Evolutionary conservation across 1,140 invertebrate species (phyloP), one percentile per base, ranked within the genome.

Genomic region (Ceratosolen fusciceps): DNA sequence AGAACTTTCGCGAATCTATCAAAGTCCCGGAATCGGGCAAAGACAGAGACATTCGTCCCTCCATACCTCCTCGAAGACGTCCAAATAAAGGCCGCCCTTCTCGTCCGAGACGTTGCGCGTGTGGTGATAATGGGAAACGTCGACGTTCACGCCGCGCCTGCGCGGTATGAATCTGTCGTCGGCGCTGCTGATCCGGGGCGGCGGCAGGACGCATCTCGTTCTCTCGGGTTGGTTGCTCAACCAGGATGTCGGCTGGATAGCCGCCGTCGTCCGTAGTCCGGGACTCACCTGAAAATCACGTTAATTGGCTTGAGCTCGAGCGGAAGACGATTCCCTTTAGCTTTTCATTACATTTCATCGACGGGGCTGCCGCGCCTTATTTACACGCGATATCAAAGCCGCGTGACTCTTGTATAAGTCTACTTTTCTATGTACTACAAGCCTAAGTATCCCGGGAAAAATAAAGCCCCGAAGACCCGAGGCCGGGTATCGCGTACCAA

Each of bases 101-200:
- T 14, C 19, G 0, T 16, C 19, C 1, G 72, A 14, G 0, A 29
- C 0, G 34, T 72, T 43, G 2, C 62, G 60, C 16, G 24, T 83
- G 4, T 85, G 74, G 34, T 79, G 34, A 58, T 84, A 82, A 60
- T 82, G 74, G 1, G 84, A 73, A 0, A 70, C 79, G 0, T 86
- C 84, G n/a, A 74, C 7, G 54, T 75, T 84, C 1, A 80, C 62
- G 9, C 80, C 70, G 0, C 60, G 49, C 29, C 84, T 80, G 0
- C n/a, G 43, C 0, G 84, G 80, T 65, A 87, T 84, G 74, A 87
- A 87, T 83, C 87, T 82, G 7, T 88, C 87, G 34, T 58, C 68
- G 9, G 16, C 24, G 19, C 26, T 49, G 60, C 14, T 31, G 60
- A 65, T 7, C 1, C 60, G 60, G 4, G 16, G 16, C n/a, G 31